A percentile compares a stretch with the other conserved stretches of the same genome.
Evolutionary conservation across 2,113 vertebrate species (phyloP).

Genomic region (Accipiter virgatus): DNA sequence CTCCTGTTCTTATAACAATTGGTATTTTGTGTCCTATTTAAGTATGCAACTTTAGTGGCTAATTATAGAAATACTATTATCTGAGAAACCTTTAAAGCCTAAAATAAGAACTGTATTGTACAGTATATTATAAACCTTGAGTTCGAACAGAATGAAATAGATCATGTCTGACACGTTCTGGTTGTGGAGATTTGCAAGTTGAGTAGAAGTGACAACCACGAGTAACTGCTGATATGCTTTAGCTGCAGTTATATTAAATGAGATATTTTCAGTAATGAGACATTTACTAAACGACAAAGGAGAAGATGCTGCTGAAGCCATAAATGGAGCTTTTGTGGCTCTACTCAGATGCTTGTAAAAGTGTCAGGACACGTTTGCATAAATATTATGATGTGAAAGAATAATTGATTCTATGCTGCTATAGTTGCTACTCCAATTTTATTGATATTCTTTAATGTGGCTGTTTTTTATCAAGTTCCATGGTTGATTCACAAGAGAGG

Average conservation of each 20-base stretch:
- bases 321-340: constrained; percentile 22
- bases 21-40: neutral
- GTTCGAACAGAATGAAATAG: constrained; percentile 64
- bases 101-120: neutral
- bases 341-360: neutral
- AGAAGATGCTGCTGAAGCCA: neutral
- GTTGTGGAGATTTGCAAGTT: neutral
- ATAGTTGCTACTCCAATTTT: neutral
- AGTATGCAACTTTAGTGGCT: constrained; percentile 61
- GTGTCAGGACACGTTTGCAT: neutral
- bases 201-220: constrained; percentile 35
- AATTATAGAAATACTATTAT: constrained; percentile 68
- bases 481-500: neutral
- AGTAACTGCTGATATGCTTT: neutral
- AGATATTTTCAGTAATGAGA: constrained; percentile 48
- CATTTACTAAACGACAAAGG: constrained; percentile 43
- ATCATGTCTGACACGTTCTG: constrained; percentile 62
- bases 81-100: neutral
- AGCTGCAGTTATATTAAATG: neutral
- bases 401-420: neutral
- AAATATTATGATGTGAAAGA: neutral
- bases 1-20: neutral
- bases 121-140: constrained; percentile 64
- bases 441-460: neutral
- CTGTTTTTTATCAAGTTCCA: neutral